A percentile compares a stretch with the other conserved stretches of the same genome.
Conservation (phyloP, 2,888 invertebrate species). For the Girardia tigrina region DNA sequence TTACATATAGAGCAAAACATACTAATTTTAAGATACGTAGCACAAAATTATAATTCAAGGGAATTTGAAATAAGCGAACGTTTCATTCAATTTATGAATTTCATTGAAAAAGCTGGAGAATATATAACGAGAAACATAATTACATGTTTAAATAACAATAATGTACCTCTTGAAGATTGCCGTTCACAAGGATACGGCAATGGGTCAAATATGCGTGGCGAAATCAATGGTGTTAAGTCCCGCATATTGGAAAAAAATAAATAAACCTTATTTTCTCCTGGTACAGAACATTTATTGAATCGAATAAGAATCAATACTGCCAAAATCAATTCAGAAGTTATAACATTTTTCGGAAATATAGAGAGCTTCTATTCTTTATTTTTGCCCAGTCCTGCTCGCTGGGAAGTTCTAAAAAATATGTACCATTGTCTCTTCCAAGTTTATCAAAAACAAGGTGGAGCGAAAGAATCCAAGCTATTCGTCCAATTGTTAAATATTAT, state of each 20-base stretch:
- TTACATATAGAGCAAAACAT: background rate
- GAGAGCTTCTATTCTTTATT: background rate
- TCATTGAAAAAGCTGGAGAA: conserved; percentile 5
- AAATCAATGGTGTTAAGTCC: background rate
- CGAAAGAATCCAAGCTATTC: background rate
- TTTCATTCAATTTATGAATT: background rate
- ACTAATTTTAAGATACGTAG: background rate
- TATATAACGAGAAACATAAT: background rate
- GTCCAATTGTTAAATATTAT: conserved; percentile 6
- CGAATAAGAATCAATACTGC: background rate
- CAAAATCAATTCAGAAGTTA: background rate
- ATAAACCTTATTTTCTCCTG: background rate
- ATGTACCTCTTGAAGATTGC: background rate
- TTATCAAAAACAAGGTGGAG: background rate
- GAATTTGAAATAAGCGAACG: background rate
- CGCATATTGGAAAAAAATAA: background rate
- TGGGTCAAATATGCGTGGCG: background rate
- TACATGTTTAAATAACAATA: background rate
- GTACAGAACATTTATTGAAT: background rate
- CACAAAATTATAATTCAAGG: background rate
- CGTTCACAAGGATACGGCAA: background rate
- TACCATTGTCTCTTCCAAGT: too few species aligned
- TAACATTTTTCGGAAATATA: background rate
- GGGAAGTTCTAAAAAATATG: background rate
- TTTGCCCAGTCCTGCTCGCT: background rate